These are phyloP conservation scores for Platichthys flesus DNA, from an alignment of 2,113 vertebrate genomes.

Conservation along the genomic window DNA sequence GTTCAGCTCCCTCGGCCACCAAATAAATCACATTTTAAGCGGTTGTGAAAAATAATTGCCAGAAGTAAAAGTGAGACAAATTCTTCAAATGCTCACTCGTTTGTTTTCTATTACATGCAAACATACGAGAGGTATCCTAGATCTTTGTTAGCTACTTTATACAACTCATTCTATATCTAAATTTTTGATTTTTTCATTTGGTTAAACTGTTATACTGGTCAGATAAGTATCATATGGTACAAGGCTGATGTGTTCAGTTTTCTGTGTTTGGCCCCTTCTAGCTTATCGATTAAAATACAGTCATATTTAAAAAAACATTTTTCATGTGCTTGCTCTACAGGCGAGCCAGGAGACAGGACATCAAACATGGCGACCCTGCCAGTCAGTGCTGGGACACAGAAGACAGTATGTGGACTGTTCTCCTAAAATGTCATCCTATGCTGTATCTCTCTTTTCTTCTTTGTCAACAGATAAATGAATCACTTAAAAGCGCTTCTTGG, in stretches of 20 bases:
- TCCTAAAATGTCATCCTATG: not conserved
- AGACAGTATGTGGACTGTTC: conserved; percentile 85
- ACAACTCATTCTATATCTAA: too few relatives aligned
- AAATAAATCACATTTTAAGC: not conserved
- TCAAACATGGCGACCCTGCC: conserved; percentile 95
- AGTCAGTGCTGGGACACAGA: conserved; percentile 96
- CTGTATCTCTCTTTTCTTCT: not conserved
- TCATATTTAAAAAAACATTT: not conserved
- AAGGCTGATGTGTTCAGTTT: too few relatives aligned
- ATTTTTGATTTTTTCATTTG: too few relatives aligned
- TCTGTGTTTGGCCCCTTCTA: not conserved
- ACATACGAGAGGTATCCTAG: not conserved
- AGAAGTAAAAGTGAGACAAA: not conserved
- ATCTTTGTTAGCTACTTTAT: too few relatives aligned
- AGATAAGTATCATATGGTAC: too few relatives aligned
- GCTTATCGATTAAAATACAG: not conserved
- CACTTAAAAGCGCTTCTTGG: not conserved
- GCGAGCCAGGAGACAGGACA: conserved; percentile 94
- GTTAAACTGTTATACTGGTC: too few relatives aligned
- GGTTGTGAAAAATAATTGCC: not conserved
- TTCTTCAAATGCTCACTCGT: not conserved
- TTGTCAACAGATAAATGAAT: not conserved
- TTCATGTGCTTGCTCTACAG: conserved; percentile 72
- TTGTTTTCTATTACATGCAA: not conserved
- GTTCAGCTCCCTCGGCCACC: not conserved